Base-by-base conservation (phyloP, 2,888 invertebrate genomes). In the Alsophila aescularia region DNA sequence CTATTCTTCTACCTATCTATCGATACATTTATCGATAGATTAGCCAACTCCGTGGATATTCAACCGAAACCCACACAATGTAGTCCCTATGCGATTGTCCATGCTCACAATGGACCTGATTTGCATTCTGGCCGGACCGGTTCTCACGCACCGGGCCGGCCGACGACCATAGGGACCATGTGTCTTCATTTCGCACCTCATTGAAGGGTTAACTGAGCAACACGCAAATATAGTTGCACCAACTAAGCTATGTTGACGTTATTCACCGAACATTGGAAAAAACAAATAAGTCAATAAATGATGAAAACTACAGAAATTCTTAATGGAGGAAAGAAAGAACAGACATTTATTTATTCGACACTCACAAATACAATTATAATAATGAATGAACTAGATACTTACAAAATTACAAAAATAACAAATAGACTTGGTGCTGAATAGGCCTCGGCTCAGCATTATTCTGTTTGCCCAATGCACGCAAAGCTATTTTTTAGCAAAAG, bases 91-190 rank as follows among this genome's bases (percentile, higher is more conserved):
- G 74, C 72, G 75, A 87, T 87, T 83, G 90, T 89, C 89, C 88
- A 74, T 69, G 75, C 68, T 70, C 68, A 87, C 87, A 88, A 88
- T 79, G 76, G 73, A 66, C 64, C 66, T 71, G 67, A 90, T 90
- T 90, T 85, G 86, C 90, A 90, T 90, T 81, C 85, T 70, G 70
- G 74, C 71, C 73, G 68, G 81, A 87, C 87, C 85, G 85, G 87
- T 86, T 87, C 85, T 75, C 86, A 85, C 81, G 75, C 56, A 50
- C 47, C 52, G 58, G 67, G 58, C 67, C 65, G 58, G 73, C 67
- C 64, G 61, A 65, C 69, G 61, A 65, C 69, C 67, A 65, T 57
- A 62, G 66, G 65, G 57, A n/a, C n/a, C 63, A 36, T 48, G 58
- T 61, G 64, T 65, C 69, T 66, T 64, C 62, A 56, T 62, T 53